Evolutionary conservation across 2,797 vertebrate species (phyloP).

Genomic region (Malurus splendens): DNA sequence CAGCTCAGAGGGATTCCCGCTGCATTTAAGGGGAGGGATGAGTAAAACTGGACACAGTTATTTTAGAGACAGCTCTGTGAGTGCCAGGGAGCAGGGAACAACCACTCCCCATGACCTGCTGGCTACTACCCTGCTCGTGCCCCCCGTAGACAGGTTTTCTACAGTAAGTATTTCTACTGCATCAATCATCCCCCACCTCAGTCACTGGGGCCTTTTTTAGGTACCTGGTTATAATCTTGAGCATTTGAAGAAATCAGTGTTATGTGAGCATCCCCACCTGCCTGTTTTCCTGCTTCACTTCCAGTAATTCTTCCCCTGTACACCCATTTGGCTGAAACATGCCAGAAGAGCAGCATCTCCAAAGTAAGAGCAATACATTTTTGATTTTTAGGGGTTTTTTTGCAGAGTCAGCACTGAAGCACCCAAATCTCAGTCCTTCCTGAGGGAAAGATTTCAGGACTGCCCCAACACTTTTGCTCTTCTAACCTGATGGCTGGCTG

Average conservation of each 20-base stretch:
- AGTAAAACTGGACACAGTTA: neutral
- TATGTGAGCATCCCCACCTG: fast-evolving
- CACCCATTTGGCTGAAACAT: neutral
- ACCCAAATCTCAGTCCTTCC: neutral
- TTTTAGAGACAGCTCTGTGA: neutral
- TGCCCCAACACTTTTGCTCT: neutral
- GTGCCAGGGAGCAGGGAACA: neutral
- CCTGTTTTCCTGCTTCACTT: neutral
- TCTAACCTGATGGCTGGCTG: neutral
- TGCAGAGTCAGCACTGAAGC: neutral
- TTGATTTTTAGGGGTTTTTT: fast-evolving
- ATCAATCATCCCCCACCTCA: fast-evolving
- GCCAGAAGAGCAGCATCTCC: neutral
- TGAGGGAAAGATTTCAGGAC: neutral
- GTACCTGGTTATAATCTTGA: neutral
- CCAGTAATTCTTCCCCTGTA: neutral
- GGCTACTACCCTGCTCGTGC: fast-evolving
- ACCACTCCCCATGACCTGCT: neutral
- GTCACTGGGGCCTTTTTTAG: neutral
- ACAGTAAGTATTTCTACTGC: neutral
- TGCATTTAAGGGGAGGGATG: neutral
- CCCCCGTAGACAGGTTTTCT: neutral
- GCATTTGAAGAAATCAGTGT: neutral
- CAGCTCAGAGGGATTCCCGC: fast-evolving
- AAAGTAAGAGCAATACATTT: neutral